Percentiles rank a stretch among this genome's conserved stretches.
Evolutionary conservation across 1,140 invertebrate genomes (phyloP).

Genomic region (Papilio glaucus): DNA sequence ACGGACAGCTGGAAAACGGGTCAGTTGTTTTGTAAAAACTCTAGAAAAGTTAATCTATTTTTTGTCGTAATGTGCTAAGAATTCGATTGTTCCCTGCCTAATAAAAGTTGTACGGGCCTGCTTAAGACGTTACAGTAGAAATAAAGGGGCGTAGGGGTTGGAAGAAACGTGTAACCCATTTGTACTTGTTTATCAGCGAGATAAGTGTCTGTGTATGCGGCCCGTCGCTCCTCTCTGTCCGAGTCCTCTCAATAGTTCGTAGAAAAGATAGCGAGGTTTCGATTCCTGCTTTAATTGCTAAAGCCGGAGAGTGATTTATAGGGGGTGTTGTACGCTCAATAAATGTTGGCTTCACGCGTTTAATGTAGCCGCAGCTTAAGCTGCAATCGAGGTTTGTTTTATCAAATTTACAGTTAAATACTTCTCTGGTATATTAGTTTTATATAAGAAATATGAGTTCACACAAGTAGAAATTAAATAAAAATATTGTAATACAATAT

Average conservation of each 20-base stretch:
- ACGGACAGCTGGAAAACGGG: not conserved
- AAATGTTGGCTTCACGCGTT: conserved; percentile 43
- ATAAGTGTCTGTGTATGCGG: conserved; percentile 66
- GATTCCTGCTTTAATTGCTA: conserved; percentile 70
- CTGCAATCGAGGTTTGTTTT: not conserved
- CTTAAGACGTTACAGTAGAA: conserved; percentile 71
- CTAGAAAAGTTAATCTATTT: conserved; percentile 14
- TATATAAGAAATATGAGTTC: not conserved
- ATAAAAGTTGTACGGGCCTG: conserved; percentile 67
- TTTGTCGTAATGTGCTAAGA: conserved; percentile 61
- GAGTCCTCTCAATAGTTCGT: conserved; percentile 69
- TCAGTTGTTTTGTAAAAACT: not conserved
- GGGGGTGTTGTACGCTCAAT: conserved; percentile 48
- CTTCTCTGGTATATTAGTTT: not conserved
- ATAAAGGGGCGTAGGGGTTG: conserved; percentile 60
- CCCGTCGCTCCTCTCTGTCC: conserved; percentile 51
- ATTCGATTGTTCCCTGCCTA: conserved; percentile 54
- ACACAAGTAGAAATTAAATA: no score
- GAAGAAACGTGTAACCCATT: conserved; percentile 71
- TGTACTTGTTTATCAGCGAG: conserved; percentile 74
- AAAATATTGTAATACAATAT: no score
- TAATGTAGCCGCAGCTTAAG: not conserved
- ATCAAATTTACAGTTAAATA: not conserved
- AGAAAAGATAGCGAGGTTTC: conserved; percentile 65
- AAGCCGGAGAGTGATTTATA: conserved; percentile 60